Conservation (phyloP, 2,113 vertebrate species). For the Corydoras maculifer region DNA sequence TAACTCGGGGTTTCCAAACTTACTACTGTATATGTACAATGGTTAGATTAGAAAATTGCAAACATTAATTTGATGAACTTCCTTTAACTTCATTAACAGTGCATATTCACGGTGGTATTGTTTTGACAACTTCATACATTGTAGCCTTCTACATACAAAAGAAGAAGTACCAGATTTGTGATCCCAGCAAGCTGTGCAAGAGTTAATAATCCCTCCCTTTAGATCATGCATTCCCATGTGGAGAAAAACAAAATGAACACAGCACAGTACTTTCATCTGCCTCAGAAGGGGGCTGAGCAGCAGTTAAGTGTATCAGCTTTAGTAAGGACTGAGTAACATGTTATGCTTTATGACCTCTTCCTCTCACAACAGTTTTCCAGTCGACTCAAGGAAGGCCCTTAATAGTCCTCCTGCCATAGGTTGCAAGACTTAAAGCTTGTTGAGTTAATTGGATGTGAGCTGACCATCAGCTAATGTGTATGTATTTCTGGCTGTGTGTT, state of each 20-base stretch:
- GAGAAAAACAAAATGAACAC: neutral
- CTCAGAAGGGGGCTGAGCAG: neutral
- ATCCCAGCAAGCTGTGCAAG: neutral
- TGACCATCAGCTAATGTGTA: constrained; percentile 38
- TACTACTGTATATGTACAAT: too few relatives aligned
- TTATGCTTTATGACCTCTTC: constrained; percentile 8
- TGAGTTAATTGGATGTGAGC: constrained; percentile 44
- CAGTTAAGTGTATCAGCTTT: neutral
- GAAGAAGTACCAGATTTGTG: neutral
- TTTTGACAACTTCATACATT: neutral
- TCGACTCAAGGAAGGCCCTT: neutral
- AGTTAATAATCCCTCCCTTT: neutral
- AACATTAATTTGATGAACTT: too few relatives aligned
- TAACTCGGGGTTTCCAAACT: too few relatives aligned
- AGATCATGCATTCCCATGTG: neutral
- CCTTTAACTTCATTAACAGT: too few relatives aligned
- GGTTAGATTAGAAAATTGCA: too few relatives aligned
- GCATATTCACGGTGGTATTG: too few relatives aligned
- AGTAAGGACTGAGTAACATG: neutral
- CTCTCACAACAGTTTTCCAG: neutral
- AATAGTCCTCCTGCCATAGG: constrained; percentile 11
- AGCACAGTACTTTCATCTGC: constrained; percentile 8
- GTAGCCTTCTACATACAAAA: neutral
- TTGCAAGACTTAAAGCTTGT: constrained; percentile 14
- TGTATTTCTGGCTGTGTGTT: constrained; percentile 38